Evolutionary conservation across 2,888 invertebrate genomes (phyloP).

Genomic region (Lepas anatifera): DNA sequence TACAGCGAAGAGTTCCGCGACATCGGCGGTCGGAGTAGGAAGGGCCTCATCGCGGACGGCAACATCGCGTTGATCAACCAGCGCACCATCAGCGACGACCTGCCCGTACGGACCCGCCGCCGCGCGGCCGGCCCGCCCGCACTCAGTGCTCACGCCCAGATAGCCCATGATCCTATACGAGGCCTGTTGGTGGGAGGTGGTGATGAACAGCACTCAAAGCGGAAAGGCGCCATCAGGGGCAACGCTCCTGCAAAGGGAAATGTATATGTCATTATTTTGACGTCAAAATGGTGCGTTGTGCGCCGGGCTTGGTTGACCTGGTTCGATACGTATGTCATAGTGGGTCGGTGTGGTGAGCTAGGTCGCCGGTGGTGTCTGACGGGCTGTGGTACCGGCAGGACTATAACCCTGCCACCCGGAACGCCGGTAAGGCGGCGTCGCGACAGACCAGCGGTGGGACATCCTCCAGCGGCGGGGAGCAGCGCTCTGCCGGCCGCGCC

Average conservation of each 20-base stretch:
- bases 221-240: no score
- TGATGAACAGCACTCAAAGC: no score
- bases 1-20: slow-evolving; percentile 95
- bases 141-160: no score
- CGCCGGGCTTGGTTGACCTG: no score
- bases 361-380: neutral
- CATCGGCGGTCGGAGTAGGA: slow-evolving; percentile 52
- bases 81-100: slow-evolving; percentile 86
- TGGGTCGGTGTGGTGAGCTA: no score
- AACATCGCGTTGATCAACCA: slow-evolving; percentile 91
- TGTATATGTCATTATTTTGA: no score
- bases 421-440: neutral
- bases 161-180: no score
- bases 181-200: no score
- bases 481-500: neutral
- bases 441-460: neutral
- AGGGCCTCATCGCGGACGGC: slow-evolving; percentile 80
- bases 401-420: neutral
- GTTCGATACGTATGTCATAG: no score
- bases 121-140: no score
- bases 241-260: no score
- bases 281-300: no score
- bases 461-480: neutral
- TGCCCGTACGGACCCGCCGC: slow-evolving; percentile 53
- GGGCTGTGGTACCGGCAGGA: neutral